phyloP scores from a whole-genome alignment of 2,797 vertebrate species.

The Glyptemys insculpta region DNA sequence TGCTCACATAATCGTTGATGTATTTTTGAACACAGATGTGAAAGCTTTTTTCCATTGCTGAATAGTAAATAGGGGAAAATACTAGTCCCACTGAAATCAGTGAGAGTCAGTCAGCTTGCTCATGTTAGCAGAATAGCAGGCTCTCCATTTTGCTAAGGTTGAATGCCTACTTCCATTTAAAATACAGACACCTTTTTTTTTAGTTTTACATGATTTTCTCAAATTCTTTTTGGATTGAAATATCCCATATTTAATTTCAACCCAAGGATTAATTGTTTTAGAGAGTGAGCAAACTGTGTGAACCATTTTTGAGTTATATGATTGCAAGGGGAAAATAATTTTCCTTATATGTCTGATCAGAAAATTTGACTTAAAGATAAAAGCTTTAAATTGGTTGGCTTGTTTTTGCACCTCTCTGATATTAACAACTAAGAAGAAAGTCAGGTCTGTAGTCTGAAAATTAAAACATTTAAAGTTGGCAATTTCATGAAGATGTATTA shows the following conservation, averaged over 20 bases:
- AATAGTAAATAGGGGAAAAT: neutral
- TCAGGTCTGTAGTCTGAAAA: neutral
- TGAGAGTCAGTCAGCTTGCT: accelerated
- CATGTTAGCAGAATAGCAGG: neutral
- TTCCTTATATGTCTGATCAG: accelerated
- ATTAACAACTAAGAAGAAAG: neutral
- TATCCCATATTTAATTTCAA: neutral
- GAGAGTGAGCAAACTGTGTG: neutral
- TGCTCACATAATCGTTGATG: neutral
- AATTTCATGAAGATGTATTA: neutral
- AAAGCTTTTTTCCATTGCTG: neutral
- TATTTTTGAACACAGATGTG: neutral
- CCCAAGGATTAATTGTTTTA: neutral
- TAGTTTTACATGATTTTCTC: neutral
- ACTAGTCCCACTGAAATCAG: neutral
- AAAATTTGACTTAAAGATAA: neutral
- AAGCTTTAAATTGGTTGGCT: neutral
- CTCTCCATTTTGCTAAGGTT: neutral
- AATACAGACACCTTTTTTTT: neutral
- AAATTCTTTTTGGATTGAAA: neutral
- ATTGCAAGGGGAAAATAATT: neutral
- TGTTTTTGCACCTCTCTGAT: neutral
- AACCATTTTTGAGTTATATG: neutral
- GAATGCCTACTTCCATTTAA: neutral
- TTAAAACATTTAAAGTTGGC: neutral